Evolutionary conservation across 2,888 invertebrate genomes (phyloP), one percentile per base, ranked within the genome.

Genomic region (Meliscaeva auricollis): DNA sequence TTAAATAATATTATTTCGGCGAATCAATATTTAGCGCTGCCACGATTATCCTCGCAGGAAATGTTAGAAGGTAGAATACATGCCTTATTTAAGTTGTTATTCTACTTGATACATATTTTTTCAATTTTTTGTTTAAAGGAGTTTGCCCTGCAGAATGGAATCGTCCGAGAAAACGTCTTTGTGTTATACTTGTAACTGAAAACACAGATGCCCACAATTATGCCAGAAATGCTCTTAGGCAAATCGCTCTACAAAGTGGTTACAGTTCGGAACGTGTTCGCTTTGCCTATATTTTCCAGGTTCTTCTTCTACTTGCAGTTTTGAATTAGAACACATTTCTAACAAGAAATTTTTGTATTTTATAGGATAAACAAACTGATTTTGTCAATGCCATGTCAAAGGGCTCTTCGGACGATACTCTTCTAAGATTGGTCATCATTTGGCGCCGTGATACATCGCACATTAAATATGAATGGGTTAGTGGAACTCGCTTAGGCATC

Each of bases 101-200:
- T 50, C 5, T 48, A 8, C 11, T 48, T 9, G 6, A 13, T 30
- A 30, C n/a, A 7, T n/a, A 0, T 26, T 5, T n/a, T 22, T 22
- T 44, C 8, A 62, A 5, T 11, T 41, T 5, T 46, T 35, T 69
- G 84, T 83, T 1, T 15, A 90, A n/a, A n/a, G 91, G 90, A 15
- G 94, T 98, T 70, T 99, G 98, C 90, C 98, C 98, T 0, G 95
- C 96, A 76, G 97, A 97, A 91, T 96, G 97, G 95, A 95, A 96
- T 88, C 95, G 95, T 74, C 95, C 95, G 0, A 93, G 95, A 22
- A 96, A 96, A 89, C 94, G 95, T 4, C 92, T 96, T 83, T 95
- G 98, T 93, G 94, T 97, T 70, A 94, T 98, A 90, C 93, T 98
- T 88, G 95, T 98, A 88, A 96, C 96, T 69, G 93, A 94, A 89